Percentiles rank a stretch among this genome's conserved stretches.
These are phyloP conservation scores for Martes martes DNA, from an alignment of 2,113 vertebrate species.

Conservation along the genomic window DNA sequence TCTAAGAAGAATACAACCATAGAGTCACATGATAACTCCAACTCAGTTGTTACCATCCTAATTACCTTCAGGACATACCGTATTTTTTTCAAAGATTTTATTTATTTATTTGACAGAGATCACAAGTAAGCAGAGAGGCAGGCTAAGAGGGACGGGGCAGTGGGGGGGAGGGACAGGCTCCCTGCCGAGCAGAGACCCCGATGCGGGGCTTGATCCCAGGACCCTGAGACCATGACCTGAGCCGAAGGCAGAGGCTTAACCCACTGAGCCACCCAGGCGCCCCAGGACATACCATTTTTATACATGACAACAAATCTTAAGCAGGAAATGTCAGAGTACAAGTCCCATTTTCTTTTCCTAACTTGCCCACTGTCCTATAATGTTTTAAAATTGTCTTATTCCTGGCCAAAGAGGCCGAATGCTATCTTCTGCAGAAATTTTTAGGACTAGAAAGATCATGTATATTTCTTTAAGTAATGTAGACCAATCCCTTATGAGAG, in stretches of 20 bases:
- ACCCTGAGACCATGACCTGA: no score
- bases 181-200: no score
- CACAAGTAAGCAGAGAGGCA: no score
- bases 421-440: not conserved
- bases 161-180: no score
- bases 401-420: not conserved
- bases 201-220: no score
- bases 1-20: not conserved
- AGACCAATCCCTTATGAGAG: not conserved
- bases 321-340: not conserved
- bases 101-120: no score
- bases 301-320: not conserved
- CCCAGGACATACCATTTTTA: not conserved
- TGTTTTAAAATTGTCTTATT: conserved; percentile 13
- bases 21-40: not conserved
- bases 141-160: no score
- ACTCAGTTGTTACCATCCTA: not conserved
- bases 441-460: conserved; percentile 1
- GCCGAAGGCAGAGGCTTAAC: no score
- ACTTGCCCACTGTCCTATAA: not conserved
- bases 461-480: not conserved
- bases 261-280: no score
- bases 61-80: not conserved
- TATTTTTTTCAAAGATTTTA: not conserved
- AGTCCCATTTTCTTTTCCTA: not conserved